These are phyloP conservation scores for Linepithema humile DNA, from an alignment of 1,140 invertebrate genomes.

Conservation along the genomic window DNA sequence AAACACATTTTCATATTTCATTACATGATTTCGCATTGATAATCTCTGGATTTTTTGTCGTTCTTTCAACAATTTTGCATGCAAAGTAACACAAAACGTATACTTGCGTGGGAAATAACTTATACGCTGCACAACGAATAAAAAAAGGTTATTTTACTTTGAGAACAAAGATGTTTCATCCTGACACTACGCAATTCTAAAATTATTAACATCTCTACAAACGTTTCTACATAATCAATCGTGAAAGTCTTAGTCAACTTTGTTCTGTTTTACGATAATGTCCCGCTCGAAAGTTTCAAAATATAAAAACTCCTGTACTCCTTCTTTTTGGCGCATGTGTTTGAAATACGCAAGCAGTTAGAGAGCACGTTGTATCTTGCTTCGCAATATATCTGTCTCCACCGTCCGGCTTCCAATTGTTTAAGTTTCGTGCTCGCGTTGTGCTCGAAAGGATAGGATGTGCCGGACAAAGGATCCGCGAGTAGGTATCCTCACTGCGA, in stretches of 20 bases:
- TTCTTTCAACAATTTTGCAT: conserved; percentile 64
- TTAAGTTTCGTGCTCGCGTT: conserved; percentile 22
- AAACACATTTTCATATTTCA: conserved; percentile 13
- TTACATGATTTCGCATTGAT: conserved; percentile 34
- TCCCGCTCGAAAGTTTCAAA: neutral
- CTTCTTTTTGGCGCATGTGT: neutral
- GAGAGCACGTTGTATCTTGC: conserved; percentile 7
- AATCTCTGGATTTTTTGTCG: conserved; percentile 50
- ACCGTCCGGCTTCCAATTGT: conserved; percentile 31
- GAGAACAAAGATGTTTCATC: conserved; percentile 54
- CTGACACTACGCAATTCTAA: conserved; percentile 12
- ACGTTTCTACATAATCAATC: too few species aligned
- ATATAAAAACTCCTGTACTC: neutral
- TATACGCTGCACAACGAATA: conserved; percentile 41
- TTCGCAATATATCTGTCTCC: neutral
- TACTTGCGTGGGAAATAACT: conserved; percentile 57
- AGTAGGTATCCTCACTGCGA: conserved; percentile 44
- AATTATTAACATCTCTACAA: neutral
- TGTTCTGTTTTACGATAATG: neutral
- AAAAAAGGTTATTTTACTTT: conserved; percentile 58
- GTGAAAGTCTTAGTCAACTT: neutral
- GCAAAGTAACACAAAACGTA: conserved; percentile 64
- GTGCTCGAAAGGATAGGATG: conserved; percentile 22
- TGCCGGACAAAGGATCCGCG: conserved; percentile 43
- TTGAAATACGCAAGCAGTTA: neutral